Conservation (phyloP, 2,797 vertebrate species). For the Eulemur coronatus region DNA sequence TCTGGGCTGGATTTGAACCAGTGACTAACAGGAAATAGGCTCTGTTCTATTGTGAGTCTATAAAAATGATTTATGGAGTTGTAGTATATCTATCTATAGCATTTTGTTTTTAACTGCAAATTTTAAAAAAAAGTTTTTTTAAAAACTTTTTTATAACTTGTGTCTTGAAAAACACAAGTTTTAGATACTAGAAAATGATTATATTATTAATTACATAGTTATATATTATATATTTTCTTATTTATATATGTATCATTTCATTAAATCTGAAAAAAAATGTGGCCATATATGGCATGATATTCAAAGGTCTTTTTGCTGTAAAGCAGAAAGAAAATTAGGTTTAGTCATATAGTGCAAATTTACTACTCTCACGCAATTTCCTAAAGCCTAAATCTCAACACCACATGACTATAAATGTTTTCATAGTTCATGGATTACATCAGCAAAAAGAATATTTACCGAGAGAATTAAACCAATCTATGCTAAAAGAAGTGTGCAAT, state of each 20-base stretch:
- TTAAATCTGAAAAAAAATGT: not conserved
- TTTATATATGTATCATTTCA: not conserved
- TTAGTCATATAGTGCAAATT: not conserved
- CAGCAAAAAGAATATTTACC: not conserved
- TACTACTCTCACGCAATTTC: not conserved
- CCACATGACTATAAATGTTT: not conserved
- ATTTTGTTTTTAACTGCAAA: not conserved
- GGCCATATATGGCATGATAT: not conserved
- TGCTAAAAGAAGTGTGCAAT: not conserved
- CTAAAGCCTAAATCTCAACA: not conserved
- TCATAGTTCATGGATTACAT: not conserved
- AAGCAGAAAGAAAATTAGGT: not conserved
- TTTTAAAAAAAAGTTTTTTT: not conserved
- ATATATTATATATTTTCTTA: not conserved
- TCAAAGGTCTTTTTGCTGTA: not conserved
- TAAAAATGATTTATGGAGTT: slow-evolving; percentile 24
- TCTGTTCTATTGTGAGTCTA: slow-evolving; percentile 11
- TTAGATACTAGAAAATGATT: not conserved
- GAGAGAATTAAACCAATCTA: not conserved
- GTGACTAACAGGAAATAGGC: slow-evolving; percentile 56
- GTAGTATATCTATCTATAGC: not conserved
- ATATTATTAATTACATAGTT: not conserved
- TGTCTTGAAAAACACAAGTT: slow-evolving; percentile 2
- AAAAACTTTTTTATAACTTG: not conserved
- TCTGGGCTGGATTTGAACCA: slow-evolving; percentile 69